Base-by-base conservation (phyloP, 2,888 invertebrate genomes). In the Mimumesa dahlbomi region DNA sequence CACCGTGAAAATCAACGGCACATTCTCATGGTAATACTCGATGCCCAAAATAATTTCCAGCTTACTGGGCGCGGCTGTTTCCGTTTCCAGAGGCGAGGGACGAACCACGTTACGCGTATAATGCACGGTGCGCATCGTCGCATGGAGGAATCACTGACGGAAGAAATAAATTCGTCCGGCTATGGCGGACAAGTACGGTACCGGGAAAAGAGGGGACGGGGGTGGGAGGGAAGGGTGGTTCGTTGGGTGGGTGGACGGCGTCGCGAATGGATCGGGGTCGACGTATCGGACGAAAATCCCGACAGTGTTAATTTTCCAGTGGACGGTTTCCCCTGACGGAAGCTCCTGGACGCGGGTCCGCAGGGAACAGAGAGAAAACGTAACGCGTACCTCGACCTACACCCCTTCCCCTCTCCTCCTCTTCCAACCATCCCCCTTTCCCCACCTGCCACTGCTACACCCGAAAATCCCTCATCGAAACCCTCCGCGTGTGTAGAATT, bases 231-330 rank as follows among this genome's bases (percentile, higher is more conserved):
- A 34, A 1, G 14, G 25, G 36, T 19, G 2, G 19, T 16, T 9
- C 9, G 21, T 14, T 9, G 25, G 36, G 36, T 29, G 42, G 16
- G 14, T 57, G 34, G 1, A 25, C n/a, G 13, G 48, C 42, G 54
- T 56, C 61, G 52, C 56, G 61, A 71, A 57, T 64, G 43, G 61
- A 76, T 69, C 61, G 70, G 59, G 67, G 54, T 49, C 72, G 71
- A 74, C 69, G 72, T 82, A 79, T 82, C 81, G 82, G 76, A 79
- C 76, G 82, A 84, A 84, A 85, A 85, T 83, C 83, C 79, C 79
- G 81, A 80, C 82, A 82, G 79, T 80, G 83, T 85, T 86, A 85
- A 85, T 86, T 86, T 85, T 86, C 85, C 84, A 84, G 82, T 84
- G 82, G 75, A 75, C 82, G 85, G 78, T 83, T 79, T 68, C 73